Conservation (phyloP, 2,113 vertebrate species). For the Burhinus bistriatus region DNA sequence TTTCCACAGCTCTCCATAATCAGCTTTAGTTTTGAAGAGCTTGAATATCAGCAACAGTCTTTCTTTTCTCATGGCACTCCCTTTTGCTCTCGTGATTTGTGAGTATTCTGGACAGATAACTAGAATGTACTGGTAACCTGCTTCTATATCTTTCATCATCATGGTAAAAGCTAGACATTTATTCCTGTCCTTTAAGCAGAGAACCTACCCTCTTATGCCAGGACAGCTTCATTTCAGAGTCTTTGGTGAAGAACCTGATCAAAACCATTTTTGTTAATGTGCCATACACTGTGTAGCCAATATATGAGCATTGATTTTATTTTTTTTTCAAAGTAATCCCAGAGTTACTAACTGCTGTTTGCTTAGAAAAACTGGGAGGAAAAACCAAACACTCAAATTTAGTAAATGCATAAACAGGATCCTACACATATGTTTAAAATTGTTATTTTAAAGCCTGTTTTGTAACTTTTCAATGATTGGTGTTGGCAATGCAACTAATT, state of each 20-base stretch:
- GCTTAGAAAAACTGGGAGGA: not conserved
- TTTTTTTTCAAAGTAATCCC: not conserved
- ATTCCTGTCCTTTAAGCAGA: not conserved
- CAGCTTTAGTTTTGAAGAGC: not conserved
- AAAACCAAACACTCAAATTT: not conserved
- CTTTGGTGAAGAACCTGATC: not conserved
- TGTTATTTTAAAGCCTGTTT: slow-evolving; percentile 28
- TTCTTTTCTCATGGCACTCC: not conserved
- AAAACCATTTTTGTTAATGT: not conserved
- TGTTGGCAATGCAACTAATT: slow-evolving; percentile 24
- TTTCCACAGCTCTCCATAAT: not conserved
- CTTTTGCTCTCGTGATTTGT: not conserved
- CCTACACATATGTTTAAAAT: not conserved
- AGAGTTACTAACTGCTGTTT: slow-evolving; percentile 9
- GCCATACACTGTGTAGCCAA: not conserved
- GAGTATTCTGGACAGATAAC: not conserved
- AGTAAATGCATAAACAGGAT: not conserved
- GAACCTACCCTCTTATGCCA: not conserved
- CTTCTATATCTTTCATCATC: not conserved
- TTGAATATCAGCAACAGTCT: not conserved
- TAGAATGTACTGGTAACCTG: not conserved
- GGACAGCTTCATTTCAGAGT: not conserved
- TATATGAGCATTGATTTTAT: not conserved
- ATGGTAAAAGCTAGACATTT: not conserved
- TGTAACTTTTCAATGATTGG: not conserved